These are phyloP conservation scores for Dryadula phaetusa DNA, from an alignment of 2,888 invertebrate genomes.

Conservation along the genomic window DNA sequence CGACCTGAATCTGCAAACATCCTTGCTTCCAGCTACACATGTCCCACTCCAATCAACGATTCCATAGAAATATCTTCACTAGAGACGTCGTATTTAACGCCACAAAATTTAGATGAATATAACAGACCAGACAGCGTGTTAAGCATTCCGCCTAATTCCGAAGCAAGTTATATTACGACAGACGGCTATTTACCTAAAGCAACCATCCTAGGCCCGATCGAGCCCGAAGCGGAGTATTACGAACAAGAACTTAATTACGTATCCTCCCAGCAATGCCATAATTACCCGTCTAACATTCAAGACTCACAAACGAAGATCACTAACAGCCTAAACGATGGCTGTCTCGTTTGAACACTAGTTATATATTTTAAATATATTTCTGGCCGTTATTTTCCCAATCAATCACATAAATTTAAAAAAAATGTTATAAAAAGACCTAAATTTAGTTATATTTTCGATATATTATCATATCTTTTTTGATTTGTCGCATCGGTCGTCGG, in stretches of 20 bases:
- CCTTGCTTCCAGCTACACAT: conserved; percentile 78
- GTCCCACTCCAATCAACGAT: conserved; percentile 70
- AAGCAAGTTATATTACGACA: conserved; percentile 66
- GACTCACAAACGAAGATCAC: conserved; percentile 79
- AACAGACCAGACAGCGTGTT: conserved; percentile 77
- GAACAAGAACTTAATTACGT: conserved; percentile 82
- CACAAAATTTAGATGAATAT: conserved; percentile 74
- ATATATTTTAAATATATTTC: conserved; percentile 52
- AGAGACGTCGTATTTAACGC: conserved; percentile 70
- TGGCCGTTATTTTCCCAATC: conserved; percentile 14
- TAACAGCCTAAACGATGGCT: conserved; percentile 85
- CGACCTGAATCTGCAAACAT: conserved; percentile 82
- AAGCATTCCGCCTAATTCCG: conserved; percentile 67
- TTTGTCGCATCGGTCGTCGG: conserved; percentile 48
- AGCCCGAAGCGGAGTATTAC: conserved; percentile 81
- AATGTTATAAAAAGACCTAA: conserved; percentile 51
- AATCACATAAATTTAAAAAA: conserved; percentile 45
- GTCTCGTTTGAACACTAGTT: conserved; percentile 74
- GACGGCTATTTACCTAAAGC: conserved; percentile 78
- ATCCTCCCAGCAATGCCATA: conserved; percentile 82
- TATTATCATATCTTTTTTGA: conserved; percentile 43
- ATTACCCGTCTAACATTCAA: conserved; percentile 73
- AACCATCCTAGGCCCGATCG: conserved; percentile 80
- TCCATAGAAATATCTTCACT: conserved; percentile 74
- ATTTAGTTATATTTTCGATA: conserved; percentile 43